These are phyloP conservation scores for Pollenia labialis DNA, from an alignment of 2,888 invertebrate genomes.

Conservation along the genomic window DNA sequence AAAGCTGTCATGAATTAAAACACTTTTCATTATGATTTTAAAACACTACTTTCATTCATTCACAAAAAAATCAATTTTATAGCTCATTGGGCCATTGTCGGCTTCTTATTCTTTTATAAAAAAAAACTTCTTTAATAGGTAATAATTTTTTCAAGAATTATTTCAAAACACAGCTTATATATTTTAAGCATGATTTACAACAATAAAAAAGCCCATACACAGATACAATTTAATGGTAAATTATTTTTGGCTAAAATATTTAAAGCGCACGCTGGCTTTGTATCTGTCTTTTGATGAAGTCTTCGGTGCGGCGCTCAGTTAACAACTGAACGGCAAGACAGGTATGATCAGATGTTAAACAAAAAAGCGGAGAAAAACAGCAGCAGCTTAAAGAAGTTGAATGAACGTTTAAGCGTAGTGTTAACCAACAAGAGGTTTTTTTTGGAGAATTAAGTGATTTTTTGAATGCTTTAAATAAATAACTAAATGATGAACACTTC, in stretches of 20 bases:
- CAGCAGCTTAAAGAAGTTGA: conserved; percentile 69
- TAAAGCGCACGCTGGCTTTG: background rate
- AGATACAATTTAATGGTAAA: background rate
- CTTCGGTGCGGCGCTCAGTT: conserved; percentile 49
- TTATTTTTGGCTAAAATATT: background rate
- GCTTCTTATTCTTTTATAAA: background rate
- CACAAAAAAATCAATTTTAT: background rate
- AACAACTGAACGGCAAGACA: conserved; percentile 67
- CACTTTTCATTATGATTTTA: background rate
- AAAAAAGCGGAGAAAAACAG: conserved; percentile 16
- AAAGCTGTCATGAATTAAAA: background rate
- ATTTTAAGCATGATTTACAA: background rate
- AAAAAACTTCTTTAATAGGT: conserved; percentile 33
- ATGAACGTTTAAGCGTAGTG: conserved; percentile 60
- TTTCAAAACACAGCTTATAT: background rate
- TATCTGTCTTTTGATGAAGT: conserved; percentile 39
- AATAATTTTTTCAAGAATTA: background rate
- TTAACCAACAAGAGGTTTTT: conserved; percentile 26
- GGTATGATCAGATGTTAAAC: conserved; percentile 49
- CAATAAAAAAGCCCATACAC: conserved; percentile 2
- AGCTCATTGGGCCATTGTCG: conserved; percentile 52
- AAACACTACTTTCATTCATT: background rate
- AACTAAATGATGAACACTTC: background rate
- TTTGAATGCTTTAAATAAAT: background rate
- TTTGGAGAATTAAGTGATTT: background rate